Base-by-base conservation (phyloP, 2,888 invertebrate species). In the Drosophila nr. perissopoda region DNA sequence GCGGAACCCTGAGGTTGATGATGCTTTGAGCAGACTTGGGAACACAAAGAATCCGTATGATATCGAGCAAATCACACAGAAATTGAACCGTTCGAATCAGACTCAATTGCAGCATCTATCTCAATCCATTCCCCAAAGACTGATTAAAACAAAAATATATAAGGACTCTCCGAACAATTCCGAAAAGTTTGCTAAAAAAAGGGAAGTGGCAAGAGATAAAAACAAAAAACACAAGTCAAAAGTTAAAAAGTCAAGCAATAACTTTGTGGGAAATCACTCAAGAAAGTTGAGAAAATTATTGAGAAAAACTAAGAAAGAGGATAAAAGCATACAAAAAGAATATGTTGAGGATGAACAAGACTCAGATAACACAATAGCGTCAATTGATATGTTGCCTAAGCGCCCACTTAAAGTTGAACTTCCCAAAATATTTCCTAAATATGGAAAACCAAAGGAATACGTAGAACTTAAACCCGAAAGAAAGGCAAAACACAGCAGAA, bases 31-130 rank as follows among this genome's bases (percentile, higher is more conserved):
- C 6, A 25, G 25, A 18, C 40, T 80, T 0, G 42, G 29, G 3
- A 27, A 1, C 0, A 49, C 61, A 1, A 18, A 5, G 2, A 76
- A 80, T 68, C 78, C 78, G 8, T 78, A 80, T 53, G 77, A 62
- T 5, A 25, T 68, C 4, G 67, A 58, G 4, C 49, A 13, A 8
- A 49, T 68, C 16, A 69, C 27, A 0, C 31, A 62, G 4, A 36
- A 69, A n/a, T 1, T 74, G 0, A 25, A 16, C 2, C 58, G 25
- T 13, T 25, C 75, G 4, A 45, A 53, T 10, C 56, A 64, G 11
- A 29, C n/a, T 16, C 11, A 54, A 13, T 13, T 21, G 13, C 6
- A 16, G 2, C 31, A 3, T 1, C 21, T 33, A 13, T 25, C 21
- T 8, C 8, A 2, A 6, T 18, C 56, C 1, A 59, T 45, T 48